A percentile compares a stretch with the other conserved stretches of the same genome.
These are phyloP conservation scores for Suncus etruscus DNA, from an alignment of 2,113 vertebrate species.

Conservation along the genomic window DNA sequence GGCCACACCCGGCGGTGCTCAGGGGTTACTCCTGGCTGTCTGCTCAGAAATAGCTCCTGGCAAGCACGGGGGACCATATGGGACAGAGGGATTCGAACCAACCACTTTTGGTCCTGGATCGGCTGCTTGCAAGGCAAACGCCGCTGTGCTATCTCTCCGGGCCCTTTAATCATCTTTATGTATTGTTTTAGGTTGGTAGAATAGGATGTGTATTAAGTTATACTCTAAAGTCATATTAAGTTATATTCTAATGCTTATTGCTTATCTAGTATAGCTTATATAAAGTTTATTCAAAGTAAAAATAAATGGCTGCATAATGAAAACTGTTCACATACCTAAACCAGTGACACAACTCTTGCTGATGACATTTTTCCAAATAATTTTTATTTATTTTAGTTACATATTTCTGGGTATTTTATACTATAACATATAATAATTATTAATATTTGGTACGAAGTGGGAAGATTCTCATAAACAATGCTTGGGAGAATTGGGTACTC, in stretches of 20 bases:
- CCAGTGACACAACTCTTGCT: neutral
- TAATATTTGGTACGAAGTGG: no score
- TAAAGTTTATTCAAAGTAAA: constrained; percentile 44
- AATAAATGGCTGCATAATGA: neutral
- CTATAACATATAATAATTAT: no score
- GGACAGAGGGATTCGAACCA: no score
- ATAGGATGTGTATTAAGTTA: constrained; percentile 22
- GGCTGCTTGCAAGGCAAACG: no score
- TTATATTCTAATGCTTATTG: neutral
- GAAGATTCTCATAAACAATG: neutral
- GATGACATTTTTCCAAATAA: constrained; percentile 1
- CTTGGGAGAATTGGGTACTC: neutral
- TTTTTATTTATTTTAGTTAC: neutral
- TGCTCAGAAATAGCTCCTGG: no score
- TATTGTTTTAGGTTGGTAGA: constrained; percentile 37
- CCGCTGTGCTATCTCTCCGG: no score
- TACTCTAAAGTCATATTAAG: neutral
- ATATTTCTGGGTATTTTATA: neutral
- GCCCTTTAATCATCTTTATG: constrained; percentile 3
- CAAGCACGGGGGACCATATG: no score
- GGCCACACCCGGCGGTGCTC: no score
- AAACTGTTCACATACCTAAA: neutral
- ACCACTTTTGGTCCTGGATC: no score
- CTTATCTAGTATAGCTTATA: constrained; percentile 46
- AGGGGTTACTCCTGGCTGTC: no score